Evolutionary conservation across 1,140 invertebrate species (phyloP).

Genomic region (Gryon sp.): DNA sequence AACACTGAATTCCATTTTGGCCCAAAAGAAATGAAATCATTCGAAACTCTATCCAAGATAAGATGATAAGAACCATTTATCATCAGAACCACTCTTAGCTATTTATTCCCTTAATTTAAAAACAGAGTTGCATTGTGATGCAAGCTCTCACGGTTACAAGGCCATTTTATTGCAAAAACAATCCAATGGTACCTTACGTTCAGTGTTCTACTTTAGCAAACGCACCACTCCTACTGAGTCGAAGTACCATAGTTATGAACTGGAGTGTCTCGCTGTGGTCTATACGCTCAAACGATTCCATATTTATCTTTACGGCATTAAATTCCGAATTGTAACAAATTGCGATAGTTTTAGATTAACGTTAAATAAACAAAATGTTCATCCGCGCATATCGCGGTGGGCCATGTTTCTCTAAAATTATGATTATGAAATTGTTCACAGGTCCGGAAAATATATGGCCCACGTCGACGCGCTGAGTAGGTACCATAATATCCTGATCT

Average conservation of each 20-base stretch:
- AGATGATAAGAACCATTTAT: background rate
- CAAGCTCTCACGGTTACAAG: background rate
- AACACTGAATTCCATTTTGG: background rate
- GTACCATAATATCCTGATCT: background rate
- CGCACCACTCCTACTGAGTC: background rate
- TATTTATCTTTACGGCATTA: background rate
- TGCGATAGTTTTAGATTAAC: too few species aligned
- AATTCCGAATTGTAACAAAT: too few species aligned
- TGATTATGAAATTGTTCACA: conserved; percentile 9
- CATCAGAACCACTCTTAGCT: background rate
- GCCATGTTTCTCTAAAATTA: too few species aligned
- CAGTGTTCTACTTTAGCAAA: background rate
- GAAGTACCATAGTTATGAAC: conserved; percentile 2
- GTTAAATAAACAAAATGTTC: too few species aligned
- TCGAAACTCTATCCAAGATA: background rate
- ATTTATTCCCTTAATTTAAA: background rate
- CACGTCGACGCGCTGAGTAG: conserved; percentile 1
- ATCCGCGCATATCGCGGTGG: too few species aligned
- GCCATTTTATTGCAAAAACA: background rate
- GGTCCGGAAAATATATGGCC: background rate
- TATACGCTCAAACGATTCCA: background rate
- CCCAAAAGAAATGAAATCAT: background rate
- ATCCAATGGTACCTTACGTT: background rate
- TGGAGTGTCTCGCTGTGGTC: background rate
- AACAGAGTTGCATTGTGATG: background rate